Evolutionary conservation across 53 echinoderm and acorn worm species (phyloP), one percentile per base, ranked within the genome.

Genomic region (Glandiceps talaboti): DNA sequence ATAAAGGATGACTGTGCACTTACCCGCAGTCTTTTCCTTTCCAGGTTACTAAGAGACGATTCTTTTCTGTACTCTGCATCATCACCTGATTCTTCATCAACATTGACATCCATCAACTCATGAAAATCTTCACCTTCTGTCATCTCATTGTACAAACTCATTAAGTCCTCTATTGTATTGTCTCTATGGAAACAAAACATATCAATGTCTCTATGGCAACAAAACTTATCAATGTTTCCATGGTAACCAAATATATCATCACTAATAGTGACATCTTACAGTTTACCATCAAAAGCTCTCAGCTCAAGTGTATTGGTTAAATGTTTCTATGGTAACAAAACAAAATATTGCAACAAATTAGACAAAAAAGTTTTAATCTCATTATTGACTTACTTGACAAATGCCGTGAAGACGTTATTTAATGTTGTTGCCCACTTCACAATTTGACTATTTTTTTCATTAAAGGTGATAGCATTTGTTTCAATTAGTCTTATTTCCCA

Each of bases 401-500:
- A 85, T 77, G 90, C 91, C 79, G 92, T 79, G 25, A 97, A 81
- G 31, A 97, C 85, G 74, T 91, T 97, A 30, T 89, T 92, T 25
- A 93, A 32, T 10, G 85, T 73, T 77, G 92, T 90, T 0, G 97
- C 90, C 31, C 84, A 87, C 84, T 87, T 88, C 32, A 93, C 97
- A 30, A 97, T 97, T 82, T 87, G 88, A 33, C 97, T 97, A 27
- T 91, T 90, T 76, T 84, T 87, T 77, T 92, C 90, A 74, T 97
- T 97, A 74, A 91, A 97, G 45, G 77, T 82, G 1, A 86, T 76
- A 27, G 92, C 89, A 28, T 97, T 97, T 83, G 88, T 88, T 82
- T 97, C 97, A 1, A 97, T 85, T 30, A 88, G 74, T 29, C 93
- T 77, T 26, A 97, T 84, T 81, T 97, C 97, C 97, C 97, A 97